Evolutionary conservation across 2,113 vertebrate species (phyloP).

Genomic region (Thomomys bottae): DNA sequence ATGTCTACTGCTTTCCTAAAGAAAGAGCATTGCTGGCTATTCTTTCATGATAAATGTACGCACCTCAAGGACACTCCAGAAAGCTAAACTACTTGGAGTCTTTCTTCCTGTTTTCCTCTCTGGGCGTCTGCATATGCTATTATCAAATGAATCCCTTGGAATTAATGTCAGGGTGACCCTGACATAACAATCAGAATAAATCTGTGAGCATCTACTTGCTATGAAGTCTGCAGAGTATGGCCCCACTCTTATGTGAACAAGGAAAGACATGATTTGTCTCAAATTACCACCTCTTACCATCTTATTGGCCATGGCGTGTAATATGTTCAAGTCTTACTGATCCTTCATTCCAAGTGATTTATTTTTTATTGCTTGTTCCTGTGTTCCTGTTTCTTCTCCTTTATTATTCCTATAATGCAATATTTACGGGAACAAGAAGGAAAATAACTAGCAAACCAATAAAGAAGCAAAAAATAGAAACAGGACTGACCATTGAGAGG

Average conservation of each 20-base stretch:
- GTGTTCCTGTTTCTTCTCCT: background rate
- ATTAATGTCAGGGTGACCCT: background rate
- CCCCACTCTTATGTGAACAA: background rate
- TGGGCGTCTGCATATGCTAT: background rate
- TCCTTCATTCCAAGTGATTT: background rate
- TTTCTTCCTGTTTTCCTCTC: background rate
- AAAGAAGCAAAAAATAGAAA: background rate
- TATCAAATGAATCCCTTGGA: background rate
- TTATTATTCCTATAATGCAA: background rate
- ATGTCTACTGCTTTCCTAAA: background rate
- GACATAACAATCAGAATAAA: slow-evolving; percentile 16
- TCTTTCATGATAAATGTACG: slow-evolving; percentile 4
- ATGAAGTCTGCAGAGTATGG: background rate
- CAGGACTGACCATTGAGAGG: background rate
- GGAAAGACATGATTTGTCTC: background rate
- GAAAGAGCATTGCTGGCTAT: background rate
- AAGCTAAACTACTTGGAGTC: background rate
- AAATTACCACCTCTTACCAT: background rate
- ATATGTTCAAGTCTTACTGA: background rate
- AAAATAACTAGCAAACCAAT: background rate
- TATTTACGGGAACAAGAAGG: background rate
- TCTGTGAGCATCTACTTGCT: background rate
- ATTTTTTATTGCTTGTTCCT: background rate
- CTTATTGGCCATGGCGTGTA: background rate
- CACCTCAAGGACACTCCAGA: background rate